phyloP scores from a whole-genome alignment of 2,888 invertebrate genomes.

The Philaethria dido region DNA sequence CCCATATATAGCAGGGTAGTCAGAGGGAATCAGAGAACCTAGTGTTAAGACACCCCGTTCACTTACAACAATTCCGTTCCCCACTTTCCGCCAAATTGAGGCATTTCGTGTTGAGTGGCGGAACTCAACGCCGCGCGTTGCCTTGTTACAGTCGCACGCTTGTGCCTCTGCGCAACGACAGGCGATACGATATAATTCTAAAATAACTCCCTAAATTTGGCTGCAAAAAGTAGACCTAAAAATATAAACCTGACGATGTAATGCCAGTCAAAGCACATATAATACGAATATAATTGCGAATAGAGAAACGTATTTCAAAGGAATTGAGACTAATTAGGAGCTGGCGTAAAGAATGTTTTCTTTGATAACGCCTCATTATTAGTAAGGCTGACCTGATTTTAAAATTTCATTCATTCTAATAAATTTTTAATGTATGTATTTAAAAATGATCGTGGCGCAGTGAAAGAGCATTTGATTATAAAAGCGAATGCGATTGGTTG shows the following conservation, averaged over 20 bases:
- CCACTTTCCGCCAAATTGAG: too few relatives aligned
- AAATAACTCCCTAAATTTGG: neutral
- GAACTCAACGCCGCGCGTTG: too few relatives aligned
- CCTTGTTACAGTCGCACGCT: too few relatives aligned
- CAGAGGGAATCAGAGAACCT: too few relatives aligned
- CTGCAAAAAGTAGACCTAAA: neutral
- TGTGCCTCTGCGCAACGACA: too few relatives aligned
- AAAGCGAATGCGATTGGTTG: too few relatives aligned
- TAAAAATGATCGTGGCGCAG: neutral
- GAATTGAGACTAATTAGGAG: slow-evolving; percentile 24
- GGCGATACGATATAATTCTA: too few relatives aligned
- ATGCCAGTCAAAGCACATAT: slow-evolving; percentile 7
- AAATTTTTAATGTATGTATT: neutral
- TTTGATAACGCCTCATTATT: slow-evolving; percentile 11
- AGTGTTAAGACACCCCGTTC: too few relatives aligned
- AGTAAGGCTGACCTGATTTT: slow-evolving; percentile 7
- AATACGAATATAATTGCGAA: slow-evolving; percentile 19
- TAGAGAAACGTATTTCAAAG: slow-evolving; percentile 21
- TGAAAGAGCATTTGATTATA: too few relatives aligned
- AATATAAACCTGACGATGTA: neutral
- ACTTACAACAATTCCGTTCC: too few relatives aligned
- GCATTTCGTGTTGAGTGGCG: too few relatives aligned
- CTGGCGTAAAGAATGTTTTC: slow-evolving; percentile 9
- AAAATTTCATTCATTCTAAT: neutral
- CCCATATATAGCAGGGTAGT: too few relatives aligned